phyloP scores from a whole-genome alignment of 2,888 invertebrate species.

The Eumerus sabulonum region DNA sequence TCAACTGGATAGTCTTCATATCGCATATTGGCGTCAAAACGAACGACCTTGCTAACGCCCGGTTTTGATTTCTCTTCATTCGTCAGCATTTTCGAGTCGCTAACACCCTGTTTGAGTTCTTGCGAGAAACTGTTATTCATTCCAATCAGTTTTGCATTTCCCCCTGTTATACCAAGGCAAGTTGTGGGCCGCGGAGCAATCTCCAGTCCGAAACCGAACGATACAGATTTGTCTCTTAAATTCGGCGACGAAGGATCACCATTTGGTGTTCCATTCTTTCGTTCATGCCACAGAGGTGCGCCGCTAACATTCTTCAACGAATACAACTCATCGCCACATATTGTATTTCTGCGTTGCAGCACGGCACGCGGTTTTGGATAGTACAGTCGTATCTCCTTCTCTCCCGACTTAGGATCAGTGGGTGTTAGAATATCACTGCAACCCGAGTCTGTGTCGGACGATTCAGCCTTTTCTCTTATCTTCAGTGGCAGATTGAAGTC shows the following conservation, averaged over 20 bases:
- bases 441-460: conserved; percentile 80
- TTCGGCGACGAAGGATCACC: conserved; percentile 81
- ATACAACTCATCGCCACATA: conserved; percentile 89
- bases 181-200: conserved; percentile 85
- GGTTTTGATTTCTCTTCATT: conserved; percentile 74
- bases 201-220: conserved; percentile 88
- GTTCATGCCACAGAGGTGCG: conserved; percentile 86
- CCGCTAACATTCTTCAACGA: conserved; percentile 74
- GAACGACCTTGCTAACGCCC: conserved; percentile 78
- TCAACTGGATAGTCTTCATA: conserved; percentile 76
- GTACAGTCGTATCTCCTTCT: conserved; percentile 82
- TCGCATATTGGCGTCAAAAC: conserved; percentile 78
- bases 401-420: conserved; percentile 75
- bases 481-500: conserved; percentile 80
- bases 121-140: conserved; percentile 69
- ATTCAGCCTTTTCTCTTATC: conserved; percentile 78
- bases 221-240: conserved; percentile 87
- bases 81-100: conserved; percentile 45
- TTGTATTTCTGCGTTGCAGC: conserved; percentile 90
- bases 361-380: conserved; percentile 87
- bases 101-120: conserved; percentile 53
- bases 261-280: conserved; percentile 80
- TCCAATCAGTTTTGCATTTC: conserved; percentile 54
- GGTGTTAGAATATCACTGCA: conserved; percentile 82
- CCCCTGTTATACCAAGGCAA: conserved; percentile 80